Percentiles rank a stretch among this genome's conserved stretches.
Conservation (phyloP, 2,113 vertebrate species). For the Malurus elegans region DNA sequence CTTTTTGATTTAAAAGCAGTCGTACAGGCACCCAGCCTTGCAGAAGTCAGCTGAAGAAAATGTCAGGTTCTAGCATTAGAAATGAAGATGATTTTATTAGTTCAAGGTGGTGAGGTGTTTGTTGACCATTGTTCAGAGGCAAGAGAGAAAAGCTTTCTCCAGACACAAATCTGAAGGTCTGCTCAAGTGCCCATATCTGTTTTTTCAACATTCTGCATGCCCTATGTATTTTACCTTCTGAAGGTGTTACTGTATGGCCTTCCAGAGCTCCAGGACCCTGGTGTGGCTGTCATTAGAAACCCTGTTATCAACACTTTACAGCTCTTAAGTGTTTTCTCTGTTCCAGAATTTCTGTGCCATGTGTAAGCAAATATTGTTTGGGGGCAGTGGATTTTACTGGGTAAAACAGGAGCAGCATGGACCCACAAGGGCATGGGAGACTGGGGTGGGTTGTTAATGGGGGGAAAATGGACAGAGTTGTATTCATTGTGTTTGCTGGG, state of each 20-base stretch:
- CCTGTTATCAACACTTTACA: neutral
- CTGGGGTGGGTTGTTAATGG: neutral
- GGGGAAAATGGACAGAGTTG: too few relatives aligned
- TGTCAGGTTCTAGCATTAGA: neutral
- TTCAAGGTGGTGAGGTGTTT: neutral
- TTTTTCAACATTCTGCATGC: neutral
- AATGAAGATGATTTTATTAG: neutral
- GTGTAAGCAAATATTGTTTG: neutral
- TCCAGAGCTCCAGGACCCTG: neutral
- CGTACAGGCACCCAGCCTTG: neutral
- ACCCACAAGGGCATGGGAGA: neutral
- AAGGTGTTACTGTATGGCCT: neutral
- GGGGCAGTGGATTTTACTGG: neutral
- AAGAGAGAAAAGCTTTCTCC: conserved; percentile 1
- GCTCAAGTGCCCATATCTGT: neutral
- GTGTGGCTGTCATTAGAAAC: neutral
- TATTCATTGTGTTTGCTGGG: neutral
- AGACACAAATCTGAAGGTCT: neutral
- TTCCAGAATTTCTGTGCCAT: neutral
- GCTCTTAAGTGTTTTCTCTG: neutral
- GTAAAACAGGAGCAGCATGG: neutral
- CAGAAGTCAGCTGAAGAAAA: neutral
- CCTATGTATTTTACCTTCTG: neutral
- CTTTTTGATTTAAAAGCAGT: conserved; percentile 24
- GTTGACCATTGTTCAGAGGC: neutral